A percentile compares a stretch with the other conserved stretches of the same genome.
Evolutionary conservation across 2,888 invertebrate genomes (phyloP).

Genomic region (Augiades crinisus): DNA sequence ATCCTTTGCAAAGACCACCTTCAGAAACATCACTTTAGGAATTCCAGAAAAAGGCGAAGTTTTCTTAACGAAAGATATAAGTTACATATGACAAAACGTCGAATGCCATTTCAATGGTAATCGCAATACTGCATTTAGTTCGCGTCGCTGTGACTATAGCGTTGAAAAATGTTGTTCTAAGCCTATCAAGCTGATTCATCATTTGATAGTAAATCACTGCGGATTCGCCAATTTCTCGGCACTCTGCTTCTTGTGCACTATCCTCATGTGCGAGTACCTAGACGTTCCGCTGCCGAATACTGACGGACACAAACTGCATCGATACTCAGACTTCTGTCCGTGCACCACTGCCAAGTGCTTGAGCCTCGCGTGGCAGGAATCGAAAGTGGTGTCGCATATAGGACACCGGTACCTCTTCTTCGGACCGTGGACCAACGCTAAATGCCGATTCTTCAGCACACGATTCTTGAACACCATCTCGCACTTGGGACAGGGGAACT

Average conservation of each 20-base stretch:
- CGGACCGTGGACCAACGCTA: slow-evolving; percentile 44
- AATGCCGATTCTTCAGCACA: slow-evolving; percentile 46
- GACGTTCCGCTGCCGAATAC: slow-evolving; percentile 55
- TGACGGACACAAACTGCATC: slow-evolving; percentile 48
- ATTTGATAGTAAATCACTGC: too few species aligned
- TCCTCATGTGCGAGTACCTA: slow-evolving; percentile 59
- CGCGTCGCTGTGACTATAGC: too few species aligned
- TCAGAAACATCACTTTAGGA: too few species aligned
- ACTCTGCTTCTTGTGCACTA: slow-evolving; percentile 45
- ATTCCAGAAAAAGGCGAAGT: too few species aligned
- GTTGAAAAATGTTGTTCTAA: too few species aligned
- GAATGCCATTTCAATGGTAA: too few species aligned
- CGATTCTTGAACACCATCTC: slow-evolving; percentile 53
- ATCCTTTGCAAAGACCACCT: too few species aligned
- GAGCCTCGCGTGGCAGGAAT: slow-evolving; percentile 49
- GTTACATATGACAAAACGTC: too few species aligned
- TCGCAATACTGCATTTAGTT: too few species aligned
- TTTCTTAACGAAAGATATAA: too few species aligned
- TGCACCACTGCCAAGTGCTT: slow-evolving; percentile 52
- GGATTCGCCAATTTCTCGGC: slow-evolving; percentile 2
- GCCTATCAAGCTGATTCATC: too few species aligned
- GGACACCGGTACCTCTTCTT: slow-evolving; percentile 57
- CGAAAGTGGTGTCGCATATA: slow-evolving; percentile 48
- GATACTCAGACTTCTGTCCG: slow-evolving; percentile 50
- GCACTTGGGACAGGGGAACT: slow-evolving; percentile 65